Evolutionary conservation across 2,113 vertebrate genomes (phyloP).

Genomic region (Oxyruncus cristatus): DNA sequence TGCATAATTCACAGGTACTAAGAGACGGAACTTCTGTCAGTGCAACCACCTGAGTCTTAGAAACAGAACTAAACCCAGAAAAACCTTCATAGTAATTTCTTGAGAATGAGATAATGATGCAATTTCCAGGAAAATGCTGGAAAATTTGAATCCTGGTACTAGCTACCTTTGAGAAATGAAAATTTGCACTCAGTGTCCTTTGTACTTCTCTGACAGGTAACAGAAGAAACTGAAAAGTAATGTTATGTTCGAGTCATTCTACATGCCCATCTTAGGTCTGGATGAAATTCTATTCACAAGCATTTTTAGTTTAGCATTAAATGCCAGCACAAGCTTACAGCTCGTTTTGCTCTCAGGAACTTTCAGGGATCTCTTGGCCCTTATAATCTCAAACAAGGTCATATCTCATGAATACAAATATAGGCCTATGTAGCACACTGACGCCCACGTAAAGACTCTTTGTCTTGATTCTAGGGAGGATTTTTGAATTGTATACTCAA

Average conservation of each 20-base stretch:
- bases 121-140: background rate
- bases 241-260: background rate
- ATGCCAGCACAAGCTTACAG: background rate
- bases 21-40: background rate
- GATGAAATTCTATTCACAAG: background rate
- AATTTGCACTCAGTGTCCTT: background rate
- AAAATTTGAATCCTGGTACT: background rate
- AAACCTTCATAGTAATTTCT: background rate
- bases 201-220: background rate
- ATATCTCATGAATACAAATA: background rate
- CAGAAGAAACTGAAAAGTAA: background rate
- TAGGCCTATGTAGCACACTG: background rate
- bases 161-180: background rate
- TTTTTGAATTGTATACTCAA: background rate
- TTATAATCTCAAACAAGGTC: background rate
- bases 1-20: background rate
- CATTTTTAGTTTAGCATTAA: background rate
- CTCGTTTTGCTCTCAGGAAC: background rate
- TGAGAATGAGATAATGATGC: background rate
- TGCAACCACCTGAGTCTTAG: background rate
- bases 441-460: background rate
- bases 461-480: background rate
- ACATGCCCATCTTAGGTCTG: background rate
- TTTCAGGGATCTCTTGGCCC: background rate
- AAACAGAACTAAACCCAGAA: background rate